Evolutionary conservation across 1,140 invertebrate genomes (phyloP).

Genomic region (Arion vulgaris): DNA sequence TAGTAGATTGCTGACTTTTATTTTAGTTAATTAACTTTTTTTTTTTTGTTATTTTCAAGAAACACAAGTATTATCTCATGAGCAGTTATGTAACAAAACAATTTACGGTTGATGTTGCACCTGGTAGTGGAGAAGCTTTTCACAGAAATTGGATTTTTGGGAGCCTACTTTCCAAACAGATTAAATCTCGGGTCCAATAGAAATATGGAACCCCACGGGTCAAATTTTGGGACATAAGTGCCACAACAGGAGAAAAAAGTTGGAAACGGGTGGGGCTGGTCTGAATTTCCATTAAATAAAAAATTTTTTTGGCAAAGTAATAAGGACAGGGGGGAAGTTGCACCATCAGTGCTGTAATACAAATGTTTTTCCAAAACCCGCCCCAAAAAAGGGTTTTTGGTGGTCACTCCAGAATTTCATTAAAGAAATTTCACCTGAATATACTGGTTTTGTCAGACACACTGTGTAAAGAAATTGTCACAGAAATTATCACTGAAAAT

Average conservation of each 20-base stretch:
- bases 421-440: conserved; percentile 79
- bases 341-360: conserved; percentile 60
- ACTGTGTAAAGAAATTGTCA: conserved; percentile 40
- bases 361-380: conserved; percentile 83
- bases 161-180: conserved; percentile 58
- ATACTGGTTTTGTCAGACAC: conserved; percentile 55
- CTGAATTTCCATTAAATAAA: conserved; percentile 56
- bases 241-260: conserved; percentile 53
- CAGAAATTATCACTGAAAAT: neutral
- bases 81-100: too few species aligned
- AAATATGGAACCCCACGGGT: conserved; percentile 57
- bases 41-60: too few species aligned
- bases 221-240: conserved; percentile 56
- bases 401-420: conserved; percentile 85
- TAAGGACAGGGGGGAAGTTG: conserved; percentile 48
- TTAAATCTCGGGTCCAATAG: conserved; percentile 59
- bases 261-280: conserved; percentile 54
- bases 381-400: conserved; percentile 74
- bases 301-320: conserved; percentile 36
- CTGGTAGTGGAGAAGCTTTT: conserved; percentile 19
- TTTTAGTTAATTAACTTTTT: too few species aligned
- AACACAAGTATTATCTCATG: too few species aligned
- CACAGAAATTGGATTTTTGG: conserved; percentile 43
- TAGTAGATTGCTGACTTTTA: too few species aligned
- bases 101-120: too few species aligned